Evolutionary conservation across 1,140 invertebrate species (phyloP).

Genomic region (silkworm (Bombyx mori)): ASM3026992v2 NC_085110.1:11283001-11283500

Average conservation of each 20-base stretch:
- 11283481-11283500: conserved; percentile 16
- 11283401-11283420: too few species aligned
- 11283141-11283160: conserved; percentile 33
- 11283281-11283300: too few species aligned
- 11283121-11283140: conserved; percentile 49
- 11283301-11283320: too few species aligned
- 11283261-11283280: too few species aligned
- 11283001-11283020: conserved; percentile 24
- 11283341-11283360: too few species aligned
- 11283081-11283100: conserved; percentile 28
- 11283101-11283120: conserved; percentile 46
- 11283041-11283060: conserved; percentile 14
- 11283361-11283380: too few species aligned
- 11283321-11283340: too few species aligned
- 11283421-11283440: too few species aligned
- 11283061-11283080: conserved; percentile 12
- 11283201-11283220: conserved; percentile 10
- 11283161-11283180: conserved; percentile 40
- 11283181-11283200: conserved; percentile 1
- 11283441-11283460: too few species aligned
- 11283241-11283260: too few species aligned
- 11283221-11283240: too few species aligned
- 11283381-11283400: too few species aligned
- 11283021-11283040: conserved; percentile 24
- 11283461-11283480: conserved; percentile 8